These are phyloP conservation scores for Thymelicus sylvestris DNA, from an alignment of 2,888 invertebrate species.

Conservation along the genomic window DNA sequence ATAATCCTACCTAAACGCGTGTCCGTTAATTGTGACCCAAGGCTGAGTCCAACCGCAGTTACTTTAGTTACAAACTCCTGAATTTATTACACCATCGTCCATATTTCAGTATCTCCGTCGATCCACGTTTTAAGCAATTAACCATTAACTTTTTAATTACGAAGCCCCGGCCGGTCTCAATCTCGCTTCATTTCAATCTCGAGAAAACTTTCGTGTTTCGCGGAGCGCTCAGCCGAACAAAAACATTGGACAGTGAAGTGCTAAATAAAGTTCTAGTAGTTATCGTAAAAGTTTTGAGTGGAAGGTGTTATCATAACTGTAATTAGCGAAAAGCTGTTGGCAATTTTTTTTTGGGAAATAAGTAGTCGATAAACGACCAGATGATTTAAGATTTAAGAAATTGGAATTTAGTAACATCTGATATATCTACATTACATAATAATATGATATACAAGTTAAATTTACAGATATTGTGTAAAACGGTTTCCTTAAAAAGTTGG, in stretches of 20 bases:
- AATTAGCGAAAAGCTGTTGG: not conserved
- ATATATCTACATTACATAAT: too few species aligned
- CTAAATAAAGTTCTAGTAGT: conserved; percentile 61
- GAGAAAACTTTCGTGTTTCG: conserved; percentile 60
- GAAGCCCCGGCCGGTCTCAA: conserved; percentile 60
- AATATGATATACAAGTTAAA: too few species aligned
- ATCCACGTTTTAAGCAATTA: conserved; percentile 48
- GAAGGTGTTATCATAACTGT: conserved; percentile 11
- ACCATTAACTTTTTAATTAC: conserved; percentile 53
- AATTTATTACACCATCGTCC: conserved; percentile 17
- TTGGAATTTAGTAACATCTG: too few species aligned
- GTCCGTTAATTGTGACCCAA: too few species aligned
- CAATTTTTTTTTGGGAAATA: not conserved
- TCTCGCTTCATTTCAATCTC: conserved; percentile 69
- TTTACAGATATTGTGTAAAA: too few species aligned
- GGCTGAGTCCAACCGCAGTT: not conserved
- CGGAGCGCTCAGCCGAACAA: conserved; percentile 50
- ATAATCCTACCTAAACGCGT: too few species aligned
- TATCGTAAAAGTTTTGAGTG: conserved; percentile 52
- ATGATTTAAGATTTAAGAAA: too few species aligned
- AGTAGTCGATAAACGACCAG: too few species aligned
- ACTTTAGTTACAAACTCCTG: conserved; percentile 7
- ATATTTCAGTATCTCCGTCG: conserved; percentile 39
- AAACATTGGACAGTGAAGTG: conserved; percentile 51
- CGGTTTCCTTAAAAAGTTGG: too few species aligned